A percentile compares a stretch with the other conserved stretches of the same genome.
Evolutionary conservation across 2,113 vertebrate genomes (phyloP).

Genomic region (Tenebrosternarchus preto): DNA sequence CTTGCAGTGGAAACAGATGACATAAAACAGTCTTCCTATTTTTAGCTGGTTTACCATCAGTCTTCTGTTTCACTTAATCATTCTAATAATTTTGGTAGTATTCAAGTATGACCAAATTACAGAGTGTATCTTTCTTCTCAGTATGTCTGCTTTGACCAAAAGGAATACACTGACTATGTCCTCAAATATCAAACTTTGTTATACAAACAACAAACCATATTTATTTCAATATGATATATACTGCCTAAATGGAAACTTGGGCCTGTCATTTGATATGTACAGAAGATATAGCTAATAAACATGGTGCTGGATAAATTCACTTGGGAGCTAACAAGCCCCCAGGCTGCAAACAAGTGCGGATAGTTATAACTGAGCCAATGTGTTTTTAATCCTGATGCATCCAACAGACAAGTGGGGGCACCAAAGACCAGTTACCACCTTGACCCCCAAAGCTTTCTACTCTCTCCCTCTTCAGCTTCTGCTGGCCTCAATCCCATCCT

Average conservation of each 20-base stretch:
- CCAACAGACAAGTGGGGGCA: constrained; percentile 34
- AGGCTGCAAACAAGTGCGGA: not conserved
- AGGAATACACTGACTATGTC: not conserved
- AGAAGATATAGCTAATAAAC: not conserved
- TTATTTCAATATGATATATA: not conserved
- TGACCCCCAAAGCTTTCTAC: not conserved
- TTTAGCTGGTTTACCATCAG: constrained; percentile 46
- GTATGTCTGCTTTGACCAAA: constrained; percentile 4
- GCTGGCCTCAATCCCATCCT: constrained; percentile 24
- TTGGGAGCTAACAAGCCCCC: not conserved
- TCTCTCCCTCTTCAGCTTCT: not conserved
- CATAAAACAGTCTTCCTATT: constrained; percentile 45
- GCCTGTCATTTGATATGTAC: constrained; percentile 22
- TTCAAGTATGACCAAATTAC: constrained; percentile 25
- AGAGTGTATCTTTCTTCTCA: not conserved
- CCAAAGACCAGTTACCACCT: not conserved
- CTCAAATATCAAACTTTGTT: too few relatives aligned
- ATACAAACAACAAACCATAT: not conserved
- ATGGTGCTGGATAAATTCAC: constrained; percentile 5
- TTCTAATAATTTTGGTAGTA: constrained; percentile 45
- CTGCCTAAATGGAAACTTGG: not conserved
- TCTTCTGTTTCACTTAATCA: constrained; percentile 45
- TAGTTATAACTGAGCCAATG: not conserved
- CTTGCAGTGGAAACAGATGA: constrained; percentile 40
- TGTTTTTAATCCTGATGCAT: constrained; percentile 23